These are phyloP conservation scores for Homarus americanus DNA, from an alignment of 1,140 invertebrate genomes.

Conservation along the genomic window DNA sequence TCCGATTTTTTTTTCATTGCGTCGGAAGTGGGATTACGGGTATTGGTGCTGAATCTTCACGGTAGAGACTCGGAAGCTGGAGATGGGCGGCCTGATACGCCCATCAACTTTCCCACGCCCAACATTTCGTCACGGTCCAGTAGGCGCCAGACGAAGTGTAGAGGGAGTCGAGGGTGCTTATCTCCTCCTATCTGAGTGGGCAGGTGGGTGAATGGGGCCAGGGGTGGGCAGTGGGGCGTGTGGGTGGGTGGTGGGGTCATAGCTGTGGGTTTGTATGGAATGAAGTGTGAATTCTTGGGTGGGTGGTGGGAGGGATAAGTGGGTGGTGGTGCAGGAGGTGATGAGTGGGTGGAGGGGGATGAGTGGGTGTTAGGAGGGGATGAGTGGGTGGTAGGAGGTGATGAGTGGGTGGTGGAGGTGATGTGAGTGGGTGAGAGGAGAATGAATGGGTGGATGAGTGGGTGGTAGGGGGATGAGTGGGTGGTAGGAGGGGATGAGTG, in stretches of 20 bases:
- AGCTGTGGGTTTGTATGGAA: too few relatives aligned
- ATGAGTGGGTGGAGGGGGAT: not conserved
- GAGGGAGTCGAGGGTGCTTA: constrained; percentile 33
- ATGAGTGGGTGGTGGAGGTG: too few relatives aligned
- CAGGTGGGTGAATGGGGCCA: too few relatives aligned
- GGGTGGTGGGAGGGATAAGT: too few relatives aligned
- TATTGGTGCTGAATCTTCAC: not conserved
- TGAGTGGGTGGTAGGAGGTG: not conserved
- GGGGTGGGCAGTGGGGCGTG: not conserved
- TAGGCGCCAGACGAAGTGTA: constrained; percentile 37
- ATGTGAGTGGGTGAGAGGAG: too few relatives aligned
- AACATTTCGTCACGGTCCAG: constrained; percentile 38
- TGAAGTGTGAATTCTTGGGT: too few relatives aligned
- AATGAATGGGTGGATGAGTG: too few relatives aligned
- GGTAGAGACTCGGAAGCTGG: constrained; percentile 45
- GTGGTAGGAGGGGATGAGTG: too few relatives aligned
- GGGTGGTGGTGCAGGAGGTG: not conserved
- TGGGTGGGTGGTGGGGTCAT: too few relatives aligned
- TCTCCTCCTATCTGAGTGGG: not conserved
- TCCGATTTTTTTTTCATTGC: not conserved
- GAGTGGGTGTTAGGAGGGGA: not conserved
- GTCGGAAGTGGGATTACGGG: not conserved
- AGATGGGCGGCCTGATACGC: constrained; percentile 38
- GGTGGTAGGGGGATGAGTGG: too few relatives aligned
- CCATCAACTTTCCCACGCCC: constrained; percentile 49